phyloP scores from a whole-genome alignment of 2,113 vertebrate genomes.

The Rana temporaria region DNA sequence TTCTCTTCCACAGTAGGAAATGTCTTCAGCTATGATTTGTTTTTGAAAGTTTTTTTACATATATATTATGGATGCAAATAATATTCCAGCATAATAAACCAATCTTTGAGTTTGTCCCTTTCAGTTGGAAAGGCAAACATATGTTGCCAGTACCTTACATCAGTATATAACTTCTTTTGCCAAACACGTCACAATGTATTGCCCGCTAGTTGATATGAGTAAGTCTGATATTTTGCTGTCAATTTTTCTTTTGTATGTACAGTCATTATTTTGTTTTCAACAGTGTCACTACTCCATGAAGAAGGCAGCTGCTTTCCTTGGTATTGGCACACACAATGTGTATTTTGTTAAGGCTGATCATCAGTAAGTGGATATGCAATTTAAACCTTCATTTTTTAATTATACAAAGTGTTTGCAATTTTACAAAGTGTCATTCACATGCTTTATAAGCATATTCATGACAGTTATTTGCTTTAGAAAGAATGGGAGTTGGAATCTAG shows the following conservation, averaged over 20 bases:
- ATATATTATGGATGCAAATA: too few species aligned
- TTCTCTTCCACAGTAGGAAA: too few species aligned
- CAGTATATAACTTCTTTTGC: neutral
- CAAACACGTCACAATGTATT: neutral
- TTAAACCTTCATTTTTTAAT: slow-evolving; percentile 32
- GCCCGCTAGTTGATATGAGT: neutral
- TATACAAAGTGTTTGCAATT: slow-evolving; percentile 40
- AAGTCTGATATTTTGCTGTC: neutral
- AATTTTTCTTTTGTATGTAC: slow-evolving; percentile 25
- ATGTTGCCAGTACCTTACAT: too few species aligned
- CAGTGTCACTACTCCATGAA: slow-evolving; percentile 87
- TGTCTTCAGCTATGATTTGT: too few species aligned
- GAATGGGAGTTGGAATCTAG: slow-evolving; percentile 33
- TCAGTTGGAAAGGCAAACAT: too few species aligned
- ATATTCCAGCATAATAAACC: too few species aligned
- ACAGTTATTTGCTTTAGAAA: slow-evolving; percentile 38
- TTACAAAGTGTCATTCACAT: slow-evolving; percentile 34
- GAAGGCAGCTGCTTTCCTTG: slow-evolving; percentile 84
- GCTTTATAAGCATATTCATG: slow-evolving; percentile 41
- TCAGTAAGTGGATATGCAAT: slow-evolving; percentile 70
- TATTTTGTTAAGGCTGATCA: slow-evolving; percentile 81
- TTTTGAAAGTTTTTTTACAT: too few species aligned
- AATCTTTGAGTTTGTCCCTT: too few species aligned
- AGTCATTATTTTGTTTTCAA: slow-evolving; percentile 50
- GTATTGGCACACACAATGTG: slow-evolving; percentile 82